These are phyloP conservation scores for Cyphomyrmex costatus DNA, from an alignment of 1,140 invertebrate species.

Conservation along the genomic window DNA sequence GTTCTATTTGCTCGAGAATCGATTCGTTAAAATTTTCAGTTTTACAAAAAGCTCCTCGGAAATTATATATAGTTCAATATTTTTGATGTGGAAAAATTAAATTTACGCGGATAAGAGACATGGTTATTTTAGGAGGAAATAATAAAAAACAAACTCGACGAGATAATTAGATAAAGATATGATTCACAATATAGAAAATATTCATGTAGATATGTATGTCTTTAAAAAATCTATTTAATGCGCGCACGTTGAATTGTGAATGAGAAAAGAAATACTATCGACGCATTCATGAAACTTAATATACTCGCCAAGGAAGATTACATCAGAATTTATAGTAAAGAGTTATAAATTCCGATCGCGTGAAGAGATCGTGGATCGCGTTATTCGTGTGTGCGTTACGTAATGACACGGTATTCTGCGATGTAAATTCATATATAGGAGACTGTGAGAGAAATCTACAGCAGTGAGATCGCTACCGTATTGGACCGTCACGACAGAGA, in stretches of 20 bases:
- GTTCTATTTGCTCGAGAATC: neutral
- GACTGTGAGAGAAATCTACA: slow-evolving; percentile 42
- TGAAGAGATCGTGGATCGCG: slow-evolving; percentile 20
- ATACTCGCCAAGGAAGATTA: slow-evolving; percentile 12
- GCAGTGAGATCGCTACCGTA: slow-evolving; percentile 16
- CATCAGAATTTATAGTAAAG: neutral
- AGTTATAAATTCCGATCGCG: slow-evolving; percentile 36
- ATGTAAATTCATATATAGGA: slow-evolving; percentile 35
- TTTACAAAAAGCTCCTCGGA: neutral
- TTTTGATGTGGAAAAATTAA: neutral
- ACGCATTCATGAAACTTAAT: neutral
- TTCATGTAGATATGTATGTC: neutral
- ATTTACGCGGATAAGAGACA: neutral
- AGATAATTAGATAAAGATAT: neutral
- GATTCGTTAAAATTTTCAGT: neutral
- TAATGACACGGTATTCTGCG: neutral
- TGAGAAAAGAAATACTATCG: neutral
- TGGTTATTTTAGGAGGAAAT: neutral
- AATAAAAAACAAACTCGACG: neutral
- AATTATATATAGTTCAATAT: neutral
- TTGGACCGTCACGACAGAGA: neutral
- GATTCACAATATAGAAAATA: neutral
- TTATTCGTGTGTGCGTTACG: slow-evolving; percentile 17
- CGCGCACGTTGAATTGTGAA: too few relatives aligned
- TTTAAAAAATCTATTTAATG: neutral